Percentiles rank a stretch among this genome's conserved stretches.
These are phyloP conservation scores for Connochaetes taurinus DNA, from an alignment of 2,113 vertebrate genomes.

Conservation along the genomic window DNA sequence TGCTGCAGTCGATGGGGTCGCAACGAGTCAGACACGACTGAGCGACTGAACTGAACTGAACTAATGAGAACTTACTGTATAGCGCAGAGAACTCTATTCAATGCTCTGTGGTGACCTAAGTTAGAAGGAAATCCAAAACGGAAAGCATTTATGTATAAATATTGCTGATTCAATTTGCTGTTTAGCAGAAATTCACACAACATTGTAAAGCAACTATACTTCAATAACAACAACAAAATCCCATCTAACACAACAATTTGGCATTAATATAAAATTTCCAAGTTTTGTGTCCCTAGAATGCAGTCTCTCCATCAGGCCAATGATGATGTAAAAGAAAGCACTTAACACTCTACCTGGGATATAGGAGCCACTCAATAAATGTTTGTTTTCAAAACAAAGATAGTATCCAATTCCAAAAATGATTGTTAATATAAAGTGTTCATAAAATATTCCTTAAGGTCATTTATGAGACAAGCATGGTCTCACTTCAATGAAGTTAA, in stretches of 20 bases:
- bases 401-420: background rate
- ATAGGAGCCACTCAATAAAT: background rate
- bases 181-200: background rate
- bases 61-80: background rate
- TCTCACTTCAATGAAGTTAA: background rate
- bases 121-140: background rate
- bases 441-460: background rate
- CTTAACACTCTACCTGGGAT: background rate
- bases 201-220: background rate
- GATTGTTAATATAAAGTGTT: background rate
- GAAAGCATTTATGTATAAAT: background rate
- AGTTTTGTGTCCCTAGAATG: background rate
- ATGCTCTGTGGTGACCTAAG: background rate
- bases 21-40: fast-evolving
- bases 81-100: background rate
- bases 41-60: background rate
- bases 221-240: background rate
- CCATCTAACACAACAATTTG: background rate
- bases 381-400: background rate
- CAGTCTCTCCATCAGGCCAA: background rate
- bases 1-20: fast-evolving
- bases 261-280: background rate
- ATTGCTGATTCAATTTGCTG: background rate
- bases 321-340: background rate
- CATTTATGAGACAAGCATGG: background rate